Percentiles rank a stretch among this genome's conserved stretches.
These are phyloP conservation scores for Pyrrhia umbra DNA, from an alignment of 2,888 invertebrate species.

Conservation along the genomic window DNA sequence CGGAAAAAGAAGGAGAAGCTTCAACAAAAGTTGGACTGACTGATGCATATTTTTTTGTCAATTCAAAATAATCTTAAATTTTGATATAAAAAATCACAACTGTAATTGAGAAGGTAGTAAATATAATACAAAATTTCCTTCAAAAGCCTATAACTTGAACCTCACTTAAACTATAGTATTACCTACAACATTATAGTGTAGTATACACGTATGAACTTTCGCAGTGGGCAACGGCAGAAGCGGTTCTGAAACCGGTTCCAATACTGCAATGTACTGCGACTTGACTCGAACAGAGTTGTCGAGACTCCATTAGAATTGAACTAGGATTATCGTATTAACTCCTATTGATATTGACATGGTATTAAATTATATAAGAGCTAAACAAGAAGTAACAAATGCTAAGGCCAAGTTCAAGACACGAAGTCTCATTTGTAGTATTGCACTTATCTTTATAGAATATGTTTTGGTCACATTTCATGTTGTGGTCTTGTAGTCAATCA, in stretches of 20 bases:
- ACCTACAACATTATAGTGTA: constrained; percentile 74
- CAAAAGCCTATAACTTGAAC: constrained; percentile 26
- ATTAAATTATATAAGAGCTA: too few species aligned
- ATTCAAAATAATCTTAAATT: too few species aligned
- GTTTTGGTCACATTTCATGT: not conserved
- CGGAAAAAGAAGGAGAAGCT: too few species aligned
- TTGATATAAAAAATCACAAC: too few species aligned
- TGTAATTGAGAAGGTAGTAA: too few species aligned
- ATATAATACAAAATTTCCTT: too few species aligned
- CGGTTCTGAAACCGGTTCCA: constrained; percentile 81
- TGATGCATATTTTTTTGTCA: too few species aligned
- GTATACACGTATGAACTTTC: constrained; percentile 85
- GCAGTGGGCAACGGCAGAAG: constrained; percentile 78
- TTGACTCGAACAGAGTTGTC: constrained; percentile 68
- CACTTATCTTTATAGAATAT: too few species aligned
- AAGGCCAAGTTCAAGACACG: not conserved
- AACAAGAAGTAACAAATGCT: not conserved
- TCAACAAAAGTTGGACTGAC: too few species aligned
- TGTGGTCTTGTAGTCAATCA: too few species aligned
- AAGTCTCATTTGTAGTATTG: too few species aligned
- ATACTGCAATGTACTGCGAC: constrained; percentile 60
- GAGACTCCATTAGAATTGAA: constrained; percentile 58
- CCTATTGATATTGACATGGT: not conserved
- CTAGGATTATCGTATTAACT: constrained; percentile 12
- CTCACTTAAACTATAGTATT: constrained; percentile 70